Percentiles rank a stretch among this genome's conserved stretches.
Conservation (phyloP, 2,888 invertebrate species). For the Pandemis corylana region DNA sequence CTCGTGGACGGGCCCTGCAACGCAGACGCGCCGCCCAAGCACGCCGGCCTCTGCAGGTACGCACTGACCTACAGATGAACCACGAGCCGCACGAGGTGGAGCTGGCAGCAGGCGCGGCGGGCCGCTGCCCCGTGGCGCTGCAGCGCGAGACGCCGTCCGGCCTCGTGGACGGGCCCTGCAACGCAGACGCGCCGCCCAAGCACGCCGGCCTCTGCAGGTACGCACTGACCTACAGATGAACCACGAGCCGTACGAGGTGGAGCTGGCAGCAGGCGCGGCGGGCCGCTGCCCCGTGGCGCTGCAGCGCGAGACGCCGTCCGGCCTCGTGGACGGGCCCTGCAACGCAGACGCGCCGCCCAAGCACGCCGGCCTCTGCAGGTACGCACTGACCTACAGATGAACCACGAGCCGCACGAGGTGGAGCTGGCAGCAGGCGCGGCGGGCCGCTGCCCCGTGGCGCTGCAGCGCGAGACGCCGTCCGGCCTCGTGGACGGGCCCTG, state of each 20-base stretch:
- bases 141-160: slow-evolving; percentile 95
- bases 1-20: slow-evolving; percentile 94
- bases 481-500: slow-evolving; percentile 94
- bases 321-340: slow-evolving; percentile 93
- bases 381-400: slow-evolving; percentile 75
- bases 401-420: slow-evolving; percentile 89
- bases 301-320: slow-evolving; percentile 94
- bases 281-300: slow-evolving; percentile 92
- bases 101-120: slow-evolving; percentile 64
- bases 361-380: slow-evolving; percentile 97
- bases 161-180: slow-evolving; percentile 93
- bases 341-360: slow-evolving; percentile 90
- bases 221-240: slow-evolving; percentile 79
- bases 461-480: slow-evolving; percentile 95
- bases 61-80: slow-evolving; percentile 84
- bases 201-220: slow-evolving; percentile 97
- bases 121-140: slow-evolving; percentile 92
- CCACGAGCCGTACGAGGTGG: slow-evolving; percentile 88
- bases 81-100: slow-evolving; percentile 89
- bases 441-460: slow-evolving; percentile 90
- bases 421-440: slow-evolving; percentile 73
- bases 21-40: slow-evolving; percentile 89
- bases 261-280: slow-evolving; percentile 69
- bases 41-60: slow-evolving; percentile 97
- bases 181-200: slow-evolving; percentile 89